A percentile compares a stretch with the other conserved stretches of the same genome.
Conservation (phyloP, 2,888 invertebrate species). For the Nymphalis c-album region DNA sequence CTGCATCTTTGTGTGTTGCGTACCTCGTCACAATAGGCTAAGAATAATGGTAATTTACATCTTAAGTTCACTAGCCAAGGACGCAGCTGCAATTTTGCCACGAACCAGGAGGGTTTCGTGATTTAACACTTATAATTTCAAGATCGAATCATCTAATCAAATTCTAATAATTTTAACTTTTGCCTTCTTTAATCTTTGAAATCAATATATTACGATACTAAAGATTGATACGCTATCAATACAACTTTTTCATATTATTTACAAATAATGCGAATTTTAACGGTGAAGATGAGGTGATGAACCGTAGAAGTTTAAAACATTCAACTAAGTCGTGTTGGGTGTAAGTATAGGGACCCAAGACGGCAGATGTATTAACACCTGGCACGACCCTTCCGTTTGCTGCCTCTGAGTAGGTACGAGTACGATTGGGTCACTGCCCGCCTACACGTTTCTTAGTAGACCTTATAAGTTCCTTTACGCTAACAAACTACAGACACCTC, state of each 20-base stretch:
- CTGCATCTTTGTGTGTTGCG: constrained; percentile 73
- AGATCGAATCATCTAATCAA: constrained; percentile 23
- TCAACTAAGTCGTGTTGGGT: constrained; percentile 55
- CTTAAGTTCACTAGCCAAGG: constrained; percentile 76
- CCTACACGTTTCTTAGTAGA: constrained; percentile 67
- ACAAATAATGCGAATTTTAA: constrained; percentile 44
- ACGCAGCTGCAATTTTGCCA: constrained; percentile 76
- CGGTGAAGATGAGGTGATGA: constrained; percentile 57
- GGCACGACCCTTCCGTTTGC: constrained; percentile 76
- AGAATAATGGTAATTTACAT: constrained; percentile 80
- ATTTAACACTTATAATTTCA: constrained; percentile 44
- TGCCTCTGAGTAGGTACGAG: constrained; percentile 53
- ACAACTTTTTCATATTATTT: background rate
- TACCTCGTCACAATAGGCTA: constrained; percentile 62
- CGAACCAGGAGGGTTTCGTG: constrained; percentile 44
- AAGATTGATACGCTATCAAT: background rate
- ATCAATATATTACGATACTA: too few species aligned
- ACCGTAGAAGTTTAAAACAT: constrained; percentile 60
- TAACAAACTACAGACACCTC: constrained; percentile 66
- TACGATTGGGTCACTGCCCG: constrained; percentile 73
- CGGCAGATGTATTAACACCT: constrained; percentile 79
- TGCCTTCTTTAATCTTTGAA: too few species aligned
- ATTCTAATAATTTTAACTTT: constrained; percentile 4
- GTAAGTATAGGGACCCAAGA: constrained; percentile 61
- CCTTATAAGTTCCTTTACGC: constrained; percentile 57